Evolutionary conservation across 30 jellyfish, hydroid and myxozoan species (phyloP), one percentile per base, ranked within the genome.

Genomic region (Sanderia malayensis): DNA sequence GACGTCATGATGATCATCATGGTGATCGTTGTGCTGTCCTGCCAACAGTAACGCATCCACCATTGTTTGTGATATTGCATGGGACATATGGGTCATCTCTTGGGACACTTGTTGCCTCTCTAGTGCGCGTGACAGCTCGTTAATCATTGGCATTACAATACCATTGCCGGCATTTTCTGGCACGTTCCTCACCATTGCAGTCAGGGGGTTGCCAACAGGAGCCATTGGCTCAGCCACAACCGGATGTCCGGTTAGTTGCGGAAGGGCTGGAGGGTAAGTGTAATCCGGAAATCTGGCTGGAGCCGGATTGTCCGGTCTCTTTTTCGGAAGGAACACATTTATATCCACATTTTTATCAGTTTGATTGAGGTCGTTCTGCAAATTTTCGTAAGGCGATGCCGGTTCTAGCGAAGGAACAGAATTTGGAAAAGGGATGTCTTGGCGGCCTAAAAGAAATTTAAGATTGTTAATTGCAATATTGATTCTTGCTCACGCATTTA

Each of bases 51-150:
- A 59, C 0, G 97, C 88, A 74, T 88, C 85, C 10, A 88, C 74
- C 97, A 88, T 88, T 23, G 95, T 88, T 68, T 88, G 92, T 6
- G 97, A 88, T 18, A 88, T 70, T 8, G 97, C 80, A 61, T 88
- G 85, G 21, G 97, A 67, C 84, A 88, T 76, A 25, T 74, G 92
- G 11, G 82, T 44, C 79, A 81, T 73, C 53, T 88, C 97, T 47
- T 63, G 76, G 10, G 95, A 76, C 97, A 88, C 81, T 45, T 88
- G 97, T 46, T 88, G 95, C 11, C 97, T 84, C 20, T 88, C 97
- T 26, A 88, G 37, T 13, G 97, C 97, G 7, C 97, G 92, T 32
- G 97, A 80, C 28, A 88, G 34, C 27, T 88, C 97, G 27, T 89
- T 80, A 31, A 88, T 92, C 95, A 88, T 80, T 10, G 83, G 92